Base-by-base conservation (phyloP, 1,140 invertebrate genomes). In the Euura lappo region DNA sequence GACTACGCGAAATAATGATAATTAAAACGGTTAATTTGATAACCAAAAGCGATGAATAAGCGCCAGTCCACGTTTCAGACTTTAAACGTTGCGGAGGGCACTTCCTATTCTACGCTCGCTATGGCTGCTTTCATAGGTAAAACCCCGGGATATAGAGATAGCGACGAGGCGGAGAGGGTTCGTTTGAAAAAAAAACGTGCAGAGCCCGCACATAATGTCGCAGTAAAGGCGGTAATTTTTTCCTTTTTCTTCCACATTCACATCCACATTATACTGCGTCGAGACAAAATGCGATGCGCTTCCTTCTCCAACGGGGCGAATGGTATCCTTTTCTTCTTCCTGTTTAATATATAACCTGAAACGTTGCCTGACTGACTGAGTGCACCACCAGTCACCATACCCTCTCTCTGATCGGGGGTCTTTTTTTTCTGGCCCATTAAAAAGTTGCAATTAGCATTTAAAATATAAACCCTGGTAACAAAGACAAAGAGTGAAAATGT, bases 391-490 rank as follows among this genome's bases (percentile, higher is more conserved):
- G 28, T 28, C 28, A 28, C 1, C 28, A 1, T 28, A 28, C 28
- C 44, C 45, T 45, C 8, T 46, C 68, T 60, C 71, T 68, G 28
- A 28, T 8, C 64, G 64, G n/a, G 68, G 13, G 51, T 44, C 64
- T 65, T 73, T 42, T 71, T 68, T 71, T 43, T 28, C 78, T 77
- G 83, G 80, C 72, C 84, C 83, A 86, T 87, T 86, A 83, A 86
- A 86, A 86, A 83, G 80, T 85, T 81, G 85, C 85, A 87, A 87
- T 87, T 86, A 87, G 83, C 85, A 87, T 87, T 86, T 84, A 85
- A 86, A 85, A 86, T 85, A 85, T 82, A 85, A 86, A 85, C 80
- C 81, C 83, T 77, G 68, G 65, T 68, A 66, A 66, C 60, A 69
- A 71, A 71, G 70, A 75, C 71, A 77, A 72, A 78, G 75, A 78